Evolutionary conservation across 1,140 invertebrate species (phyloP).

Genomic region (Drosophila quadrilineata): DNA sequence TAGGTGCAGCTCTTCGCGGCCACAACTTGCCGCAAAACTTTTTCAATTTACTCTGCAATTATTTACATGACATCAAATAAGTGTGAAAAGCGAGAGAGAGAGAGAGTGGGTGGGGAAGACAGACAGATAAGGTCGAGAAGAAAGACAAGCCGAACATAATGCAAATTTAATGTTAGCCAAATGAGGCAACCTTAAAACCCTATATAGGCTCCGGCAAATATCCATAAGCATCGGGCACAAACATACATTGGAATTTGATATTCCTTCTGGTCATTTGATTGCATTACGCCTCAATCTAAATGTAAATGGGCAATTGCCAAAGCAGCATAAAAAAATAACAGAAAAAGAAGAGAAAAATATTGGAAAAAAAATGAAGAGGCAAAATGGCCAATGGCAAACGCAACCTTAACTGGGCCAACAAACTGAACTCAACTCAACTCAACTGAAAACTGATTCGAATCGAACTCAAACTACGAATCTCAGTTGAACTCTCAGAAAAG

Average conservation of each 20-base stretch:
- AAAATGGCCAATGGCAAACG: slow-evolving; percentile 13
- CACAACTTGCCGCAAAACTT: slow-evolving; percentile 49
- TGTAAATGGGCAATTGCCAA: slow-evolving; percentile 68
- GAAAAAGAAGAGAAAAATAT: background rate
- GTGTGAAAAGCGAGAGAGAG: background rate
- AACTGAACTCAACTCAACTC: slow-evolving; percentile 2
- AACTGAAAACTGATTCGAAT: background rate
- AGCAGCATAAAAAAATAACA: slow-evolving; percentile 32
- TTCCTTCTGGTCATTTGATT: slow-evolving; percentile 47
- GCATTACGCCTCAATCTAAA: slow-evolving; percentile 58
- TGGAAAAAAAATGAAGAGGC: background rate
- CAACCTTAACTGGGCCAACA: slow-evolving; percentile 44
- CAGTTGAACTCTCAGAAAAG: too few relatives aligned
- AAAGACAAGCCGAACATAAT: slow-evolving; percentile 14
- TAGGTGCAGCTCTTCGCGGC: slow-evolving; percentile 44
- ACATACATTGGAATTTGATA: slow-evolving; percentile 7
- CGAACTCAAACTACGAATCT: too few relatives aligned
- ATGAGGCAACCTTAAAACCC: slow-evolving; percentile 20
- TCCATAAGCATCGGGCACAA: background rate
- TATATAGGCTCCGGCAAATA: background rate
- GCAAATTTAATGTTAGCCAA: slow-evolving; percentile 34
- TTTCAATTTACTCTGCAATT: slow-evolving; percentile 72
- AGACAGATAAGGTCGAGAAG: too few relatives aligned
- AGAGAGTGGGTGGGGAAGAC: background rate
- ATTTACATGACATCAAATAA: slow-evolving; percentile 26